Evolutionary conservation across 2,113 vertebrate species (phyloP).

Genomic region (Suncus etruscus): DNA sequence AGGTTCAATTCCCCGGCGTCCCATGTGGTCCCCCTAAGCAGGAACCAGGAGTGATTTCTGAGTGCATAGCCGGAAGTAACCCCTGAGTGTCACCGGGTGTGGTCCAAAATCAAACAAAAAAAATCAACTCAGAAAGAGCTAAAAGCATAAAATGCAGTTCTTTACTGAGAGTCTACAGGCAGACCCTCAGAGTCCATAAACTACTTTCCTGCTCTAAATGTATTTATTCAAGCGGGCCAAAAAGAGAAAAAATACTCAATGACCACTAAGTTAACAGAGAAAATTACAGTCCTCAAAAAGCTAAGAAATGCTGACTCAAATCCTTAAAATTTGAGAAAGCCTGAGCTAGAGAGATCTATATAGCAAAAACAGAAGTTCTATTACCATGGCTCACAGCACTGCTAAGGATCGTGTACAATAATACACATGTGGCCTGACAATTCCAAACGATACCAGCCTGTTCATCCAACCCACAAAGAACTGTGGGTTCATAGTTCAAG

Average conservation of each 20-base stretch:
- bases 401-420: background rate
- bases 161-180: background rate
- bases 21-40: too few relatives aligned
- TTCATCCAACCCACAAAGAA: background rate
- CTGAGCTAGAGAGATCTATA: background rate
- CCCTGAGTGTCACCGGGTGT: too few relatives aligned
- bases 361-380: background rate
- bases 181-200: background rate
- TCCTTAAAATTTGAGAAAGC: background rate
- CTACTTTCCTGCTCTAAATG: background rate
- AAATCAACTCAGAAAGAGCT: background rate
- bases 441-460: background rate
- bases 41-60: too few relatives aligned
- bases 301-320: constrained; percentile 32
- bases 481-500: background rate
- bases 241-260: too few relatives aligned
- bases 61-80: too few relatives aligned
- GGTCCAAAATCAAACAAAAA: too few relatives aligned
- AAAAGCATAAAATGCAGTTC: background rate
- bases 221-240: background rate
- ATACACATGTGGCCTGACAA: background rate
- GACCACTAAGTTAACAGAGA: background rate
- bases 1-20: too few relatives aligned
- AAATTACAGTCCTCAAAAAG: constrained; percentile 10
- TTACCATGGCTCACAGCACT: background rate